phyloP scores from a whole-genome alignment of 2,797 vertebrate species.

The Channallabes apus region DNA sequence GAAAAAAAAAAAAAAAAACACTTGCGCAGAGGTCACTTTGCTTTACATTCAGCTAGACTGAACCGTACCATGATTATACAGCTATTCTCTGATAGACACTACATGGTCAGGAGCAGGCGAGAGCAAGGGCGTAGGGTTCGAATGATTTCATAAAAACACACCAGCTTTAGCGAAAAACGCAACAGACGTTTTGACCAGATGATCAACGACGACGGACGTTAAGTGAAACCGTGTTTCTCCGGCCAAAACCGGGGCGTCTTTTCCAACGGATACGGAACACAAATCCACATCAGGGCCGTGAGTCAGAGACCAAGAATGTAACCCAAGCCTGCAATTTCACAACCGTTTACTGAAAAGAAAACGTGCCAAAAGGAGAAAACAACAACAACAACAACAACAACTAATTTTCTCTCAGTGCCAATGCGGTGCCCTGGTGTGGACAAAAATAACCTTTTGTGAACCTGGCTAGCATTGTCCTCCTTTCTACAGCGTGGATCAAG shows the following conservation, averaged over 20 bases:
- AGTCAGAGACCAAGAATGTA: constrained; percentile 17
- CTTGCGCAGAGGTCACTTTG: constrained; percentile 61
- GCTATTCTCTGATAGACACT: constrained; percentile 14
- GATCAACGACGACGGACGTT: constrained; percentile 60
- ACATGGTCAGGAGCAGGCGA: background rate
- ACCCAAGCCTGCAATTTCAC: constrained; percentile 7
- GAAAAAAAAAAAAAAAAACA: background rate
- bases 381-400: constrained; percentile 3
- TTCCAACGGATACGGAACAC: constrained; percentile 39
- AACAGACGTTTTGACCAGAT: constrained; percentile 68
- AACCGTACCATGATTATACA: constrained; percentile 36
- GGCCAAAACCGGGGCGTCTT: constrained; percentile 37
- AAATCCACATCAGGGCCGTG: background rate
- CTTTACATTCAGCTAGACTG: constrained; percentile 62
- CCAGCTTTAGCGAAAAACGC: constrained; percentile 48
- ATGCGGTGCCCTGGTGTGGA: constrained; percentile 54
- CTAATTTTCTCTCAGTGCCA: constrained; percentile 52
- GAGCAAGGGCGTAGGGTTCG: constrained; percentile 1
- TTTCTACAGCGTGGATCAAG: constrained; percentile 53
- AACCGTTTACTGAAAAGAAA: constrained; percentile 9
- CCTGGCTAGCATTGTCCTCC: constrained; percentile 52
- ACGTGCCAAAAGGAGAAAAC: background rate
- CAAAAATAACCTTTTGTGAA: constrained; percentile 50
- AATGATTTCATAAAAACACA: constrained; percentile 36
- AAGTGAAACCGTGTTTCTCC: constrained; percentile 53